Conservation (phyloP, 2,797 vertebrate species). For the Leptatherina wallacei region DNA sequence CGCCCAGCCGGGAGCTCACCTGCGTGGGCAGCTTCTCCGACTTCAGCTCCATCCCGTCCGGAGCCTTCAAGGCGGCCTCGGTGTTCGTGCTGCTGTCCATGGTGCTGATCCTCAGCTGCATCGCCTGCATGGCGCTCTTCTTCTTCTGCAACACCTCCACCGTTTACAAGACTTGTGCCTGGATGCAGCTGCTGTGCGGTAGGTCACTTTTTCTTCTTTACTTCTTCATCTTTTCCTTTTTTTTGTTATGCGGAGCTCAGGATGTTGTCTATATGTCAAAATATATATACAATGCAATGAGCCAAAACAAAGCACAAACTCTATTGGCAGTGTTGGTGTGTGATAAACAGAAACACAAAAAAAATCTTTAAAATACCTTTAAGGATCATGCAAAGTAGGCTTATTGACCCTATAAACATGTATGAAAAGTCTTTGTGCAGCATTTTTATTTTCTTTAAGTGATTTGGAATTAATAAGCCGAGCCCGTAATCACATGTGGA, state of each 20-base stretch:
- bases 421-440: constrained; percentile 8
- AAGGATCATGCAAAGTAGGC: too few relatives aligned
- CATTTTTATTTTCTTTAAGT: constrained; percentile 14
- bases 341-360: too few relatives aligned
- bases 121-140: constrained; percentile 95
- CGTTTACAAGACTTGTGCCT: constrained; percentile 98
- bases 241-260: too few relatives aligned
- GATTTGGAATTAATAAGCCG: constrained; percentile 6
- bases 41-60: constrained; percentile 94
- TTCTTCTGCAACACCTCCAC: constrained; percentile 99
- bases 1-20: constrained; percentile 90
- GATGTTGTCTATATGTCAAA: neutral
- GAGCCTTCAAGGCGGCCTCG: constrained; percentile 93
- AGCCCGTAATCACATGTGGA: constrained; percentile 6
- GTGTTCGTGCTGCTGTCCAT: constrained; percentile 98
- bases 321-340: neutral
- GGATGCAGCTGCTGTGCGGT: constrained; percentile 99
- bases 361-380: too few relatives aligned
- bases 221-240: neutral
- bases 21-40: constrained; percentile 95
- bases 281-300: neutral
- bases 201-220: constrained; percentile 37
- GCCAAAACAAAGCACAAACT: neutral
- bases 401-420: neutral
- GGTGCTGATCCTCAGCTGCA: constrained; percentile 96